phyloP scores from a whole-genome alignment of 2,888 invertebrate genomes.

The Ophion slaviceki region DNA sequence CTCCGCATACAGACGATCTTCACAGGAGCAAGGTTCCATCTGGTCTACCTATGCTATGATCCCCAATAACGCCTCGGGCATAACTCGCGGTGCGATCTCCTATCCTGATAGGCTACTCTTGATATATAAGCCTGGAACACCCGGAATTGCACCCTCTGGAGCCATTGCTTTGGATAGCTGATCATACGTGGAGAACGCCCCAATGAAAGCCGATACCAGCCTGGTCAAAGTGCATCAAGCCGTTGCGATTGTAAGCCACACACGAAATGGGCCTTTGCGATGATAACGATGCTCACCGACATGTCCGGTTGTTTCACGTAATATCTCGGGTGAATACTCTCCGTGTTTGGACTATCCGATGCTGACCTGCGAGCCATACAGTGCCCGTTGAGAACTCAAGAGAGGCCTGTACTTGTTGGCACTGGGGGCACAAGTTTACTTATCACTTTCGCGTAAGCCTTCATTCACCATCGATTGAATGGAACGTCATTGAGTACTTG shows the following conservation, averaged over 20 bases:
- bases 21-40: constrained; percentile 7
- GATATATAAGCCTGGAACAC: not conserved
- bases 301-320: not conserved
- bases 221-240: constrained; percentile 5
- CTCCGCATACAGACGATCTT: not conserved
- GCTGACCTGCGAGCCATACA: not conserved
- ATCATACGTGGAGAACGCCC: not conserved
- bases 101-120: not conserved
- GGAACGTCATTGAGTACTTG: too few relatives aligned
- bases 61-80: constrained; percentile 24
- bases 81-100: constrained; percentile 14
- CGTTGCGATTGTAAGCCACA: not conserved
- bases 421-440: too few relatives aligned
- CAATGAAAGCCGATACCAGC: not conserved
- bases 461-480: too few relatives aligned
- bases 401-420: too few relatives aligned
- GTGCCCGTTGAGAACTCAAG: not conserved
- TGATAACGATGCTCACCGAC: not conserved
- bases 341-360: not conserved
- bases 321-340: not conserved
- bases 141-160: constrained; percentile 2
- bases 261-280: not conserved
- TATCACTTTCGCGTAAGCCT: too few relatives aligned
- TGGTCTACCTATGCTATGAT: constrained; percentile 15
- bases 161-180: constrained; percentile 9